phyloP scores from a whole-genome alignment of 2,888 invertebrate species.

The Formica aserva region DNA sequence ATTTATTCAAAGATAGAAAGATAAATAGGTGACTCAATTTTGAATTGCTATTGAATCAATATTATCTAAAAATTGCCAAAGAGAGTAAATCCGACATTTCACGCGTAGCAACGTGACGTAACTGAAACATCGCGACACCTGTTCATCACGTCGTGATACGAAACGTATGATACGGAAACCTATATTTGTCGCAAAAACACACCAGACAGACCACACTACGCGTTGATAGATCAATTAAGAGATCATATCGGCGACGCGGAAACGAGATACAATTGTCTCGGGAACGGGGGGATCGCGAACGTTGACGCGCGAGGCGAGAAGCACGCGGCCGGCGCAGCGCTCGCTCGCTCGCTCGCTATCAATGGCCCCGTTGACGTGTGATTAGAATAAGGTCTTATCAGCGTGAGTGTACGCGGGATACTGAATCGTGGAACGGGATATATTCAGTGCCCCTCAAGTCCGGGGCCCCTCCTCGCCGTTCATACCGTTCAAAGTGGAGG shows the following conservation, averaged over 20 bases:
- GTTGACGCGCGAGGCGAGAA: background rate
- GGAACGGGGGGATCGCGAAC: background rate
- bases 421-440: slow-evolving; percentile 79
- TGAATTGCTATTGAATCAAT: background rate
- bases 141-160: slow-evolving; percentile 2
- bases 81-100: background rate
- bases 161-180: background rate
- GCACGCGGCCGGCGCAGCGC: background rate
- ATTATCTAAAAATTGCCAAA: background rate
- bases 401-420: slow-evolving; percentile 82
- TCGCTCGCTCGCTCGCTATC: slow-evolving; percentile 10
- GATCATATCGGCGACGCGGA: background rate
- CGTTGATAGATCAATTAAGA: background rate
- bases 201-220: background rate
- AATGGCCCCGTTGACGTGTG: slow-evolving; percentile 55
- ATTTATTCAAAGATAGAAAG: background rate
- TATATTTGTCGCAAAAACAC: background rate
- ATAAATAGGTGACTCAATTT: background rate
- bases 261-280: background rate
- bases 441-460: slow-evolving; percentile 62
- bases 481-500: slow-evolving; percentile 77
- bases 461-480: slow-evolving; percentile 75
- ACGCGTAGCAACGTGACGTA: background rate
- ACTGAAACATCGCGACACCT: slow-evolving; percentile 5
- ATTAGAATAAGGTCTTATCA: slow-evolving; percentile 82